Evolutionary conservation across 2,113 vertebrate genomes (phyloP), one percentile per base, ranked within the genome.

Genomic region (Cairina moschata): DNA sequence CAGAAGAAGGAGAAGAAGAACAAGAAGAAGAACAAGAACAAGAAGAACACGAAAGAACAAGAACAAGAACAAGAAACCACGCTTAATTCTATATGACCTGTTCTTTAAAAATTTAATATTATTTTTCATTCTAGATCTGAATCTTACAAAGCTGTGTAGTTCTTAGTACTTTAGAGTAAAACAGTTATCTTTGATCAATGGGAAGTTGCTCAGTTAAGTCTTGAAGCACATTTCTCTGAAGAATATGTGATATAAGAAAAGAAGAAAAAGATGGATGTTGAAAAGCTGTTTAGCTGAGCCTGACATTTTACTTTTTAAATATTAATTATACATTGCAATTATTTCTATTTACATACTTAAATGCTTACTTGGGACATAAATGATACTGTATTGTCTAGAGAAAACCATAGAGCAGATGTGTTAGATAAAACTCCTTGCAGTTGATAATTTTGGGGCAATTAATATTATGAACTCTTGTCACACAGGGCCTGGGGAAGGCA

Each of bases 391-490:
- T 95, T 97, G 92, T 98, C 97, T 97, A 91, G 96, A 98, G 96
- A 89, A 98, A 97, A 79, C 78, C 91, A 95, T 34, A 95, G 92
- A 97, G 31, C 58, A 91, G 92, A 95, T 97, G 98, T 97, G 96
- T 98, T 98, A 97, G 97, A 98, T 87, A 97, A 98, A 98, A 98
- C 69, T 98, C 96, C 79, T 96, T 97, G 95, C 94, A 97, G 96
- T 82, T 97, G 90, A 96, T 98, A 98, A 98, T 97, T 98, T 97
- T 98, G 12, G 94, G 46, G 93, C 97, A 98, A 98, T 98, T 98
- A 98, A 98, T 98, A 97, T 98, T 98, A 97, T 93, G 94, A 97
- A 98, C 98, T 98, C 97, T 98, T 98, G 96, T 97, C 96, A 84
- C 77, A 95, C 84, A 83, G 87, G 95, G 96, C 96, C 96, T 88